phyloP scores from a whole-genome alignment of 2,113 vertebrate species.

The Sialia sialis region DNA sequence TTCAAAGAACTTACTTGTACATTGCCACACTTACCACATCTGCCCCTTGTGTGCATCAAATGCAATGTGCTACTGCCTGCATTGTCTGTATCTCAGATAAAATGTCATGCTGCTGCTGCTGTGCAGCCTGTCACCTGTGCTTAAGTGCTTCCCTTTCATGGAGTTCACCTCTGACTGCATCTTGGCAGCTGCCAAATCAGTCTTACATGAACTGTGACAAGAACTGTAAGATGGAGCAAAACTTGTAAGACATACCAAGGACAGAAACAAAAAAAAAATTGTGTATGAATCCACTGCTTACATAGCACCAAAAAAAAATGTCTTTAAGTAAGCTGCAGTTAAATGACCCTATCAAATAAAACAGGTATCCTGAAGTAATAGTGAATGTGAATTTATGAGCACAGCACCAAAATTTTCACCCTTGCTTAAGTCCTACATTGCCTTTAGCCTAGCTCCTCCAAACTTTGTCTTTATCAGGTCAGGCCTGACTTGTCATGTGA shows the following conservation, averaged over 20 bases:
- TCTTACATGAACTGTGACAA: slow-evolving; percentile 10
- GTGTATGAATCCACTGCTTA: not conserved
- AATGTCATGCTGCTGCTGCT: slow-evolving; percentile 15
- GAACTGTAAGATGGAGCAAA: slow-evolving; percentile 17
- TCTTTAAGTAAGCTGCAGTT: not conserved
- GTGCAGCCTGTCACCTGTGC: slow-evolving; percentile 33
- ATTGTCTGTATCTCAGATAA: slow-evolving; percentile 34
- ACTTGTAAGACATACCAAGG: slow-evolving; percentile 15
- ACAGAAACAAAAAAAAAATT: not conserved
- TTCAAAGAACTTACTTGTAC: not conserved
- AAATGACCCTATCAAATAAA: not conserved
- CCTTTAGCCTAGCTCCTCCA: not conserved
- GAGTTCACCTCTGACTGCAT: slow-evolving; percentile 49
- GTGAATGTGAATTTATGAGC: not conserved
- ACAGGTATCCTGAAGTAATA: not conserved
- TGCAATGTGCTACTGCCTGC: slow-evolving; percentile 5
- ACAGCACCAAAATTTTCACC: not conserved
- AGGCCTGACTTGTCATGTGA: not conserved
- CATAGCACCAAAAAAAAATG: not conserved
- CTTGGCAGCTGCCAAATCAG: slow-evolving; percentile 56
- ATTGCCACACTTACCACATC: not conserved
- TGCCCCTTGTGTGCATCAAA: slow-evolving; percentile 21
- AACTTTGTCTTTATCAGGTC: not conserved
- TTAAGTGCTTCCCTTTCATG: slow-evolving; percentile 38
- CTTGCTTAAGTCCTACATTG: not conserved